These are phyloP conservation scores for Semotilus atromaculatus DNA, from an alignment of 2,797 vertebrate genomes.

Conservation along the genomic window DNA sequence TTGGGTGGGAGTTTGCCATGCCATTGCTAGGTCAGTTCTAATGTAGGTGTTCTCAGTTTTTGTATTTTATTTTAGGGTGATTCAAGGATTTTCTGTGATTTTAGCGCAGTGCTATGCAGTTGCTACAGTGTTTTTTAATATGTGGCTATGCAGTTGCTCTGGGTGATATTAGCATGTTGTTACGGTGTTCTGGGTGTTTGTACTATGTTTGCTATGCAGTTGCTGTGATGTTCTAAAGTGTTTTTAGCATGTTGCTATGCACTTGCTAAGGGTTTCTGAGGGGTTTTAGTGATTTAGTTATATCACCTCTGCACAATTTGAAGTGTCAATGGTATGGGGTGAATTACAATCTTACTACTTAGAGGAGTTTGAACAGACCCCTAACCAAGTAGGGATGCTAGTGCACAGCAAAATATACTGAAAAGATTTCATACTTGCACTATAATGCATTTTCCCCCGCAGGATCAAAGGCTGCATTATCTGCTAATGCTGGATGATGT, in stretches of 20 bases:
- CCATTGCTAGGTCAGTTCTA: not conserved
- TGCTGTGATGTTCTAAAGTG: not conserved
- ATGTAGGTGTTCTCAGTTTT: not conserved
- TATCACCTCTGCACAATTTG: not conserved
- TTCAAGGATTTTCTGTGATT: not conserved
- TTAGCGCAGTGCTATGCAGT: not conserved
- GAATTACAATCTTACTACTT: not conserved
- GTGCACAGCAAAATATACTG: not conserved
- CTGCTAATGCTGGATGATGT: not conserved
- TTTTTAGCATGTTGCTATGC: not conserved
- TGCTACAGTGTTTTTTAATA: not conserved
- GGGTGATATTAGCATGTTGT: not conserved
- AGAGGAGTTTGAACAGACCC: not conserved
- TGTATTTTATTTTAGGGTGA: no score
- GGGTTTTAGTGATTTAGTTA: not conserved
- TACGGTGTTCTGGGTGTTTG: no score
- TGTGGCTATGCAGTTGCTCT: not conserved
- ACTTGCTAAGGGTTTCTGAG: not conserved
- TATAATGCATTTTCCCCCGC: not conserved
- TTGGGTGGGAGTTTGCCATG: not conserved
- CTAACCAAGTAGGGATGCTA: not conserved
- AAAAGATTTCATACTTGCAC: not conserved
- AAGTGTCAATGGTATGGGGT: not conserved
- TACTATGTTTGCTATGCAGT: no score
- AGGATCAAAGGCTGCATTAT: slow-evolving; percentile 1